phyloP scores from a whole-genome alignment of 2,797 vertebrate genomes.

The Falco peregrinus region DNA sequence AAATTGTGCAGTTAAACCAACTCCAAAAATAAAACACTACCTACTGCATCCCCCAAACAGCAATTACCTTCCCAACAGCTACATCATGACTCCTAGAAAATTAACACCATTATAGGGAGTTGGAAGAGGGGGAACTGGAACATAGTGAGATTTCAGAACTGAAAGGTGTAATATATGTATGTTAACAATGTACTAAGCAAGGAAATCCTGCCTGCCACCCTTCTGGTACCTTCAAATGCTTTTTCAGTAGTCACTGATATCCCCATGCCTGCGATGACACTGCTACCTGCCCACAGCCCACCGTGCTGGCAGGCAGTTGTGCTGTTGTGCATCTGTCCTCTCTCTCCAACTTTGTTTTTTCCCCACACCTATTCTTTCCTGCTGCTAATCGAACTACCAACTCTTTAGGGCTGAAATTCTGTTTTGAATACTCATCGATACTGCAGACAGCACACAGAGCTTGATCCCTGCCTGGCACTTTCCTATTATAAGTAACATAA shows the following conservation, averaged over 20 bases:
- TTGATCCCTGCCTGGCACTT: neutral
- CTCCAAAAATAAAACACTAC: neutral
- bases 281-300: fast-evolving
- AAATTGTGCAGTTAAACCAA: neutral
- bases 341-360: neutral
- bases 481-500: neutral
- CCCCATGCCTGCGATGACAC: neutral
- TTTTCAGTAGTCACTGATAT: neutral
- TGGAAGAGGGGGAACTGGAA: fast-evolving
- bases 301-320: neutral
- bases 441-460: neutral
- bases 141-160: neutral
- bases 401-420: neutral
- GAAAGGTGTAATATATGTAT: neutral
- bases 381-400: neutral
- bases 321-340: fast-evolving
- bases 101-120: neutral
- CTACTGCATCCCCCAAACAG: neutral
- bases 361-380: neutral
- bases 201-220: neutral
- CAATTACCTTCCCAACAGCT: neutral
- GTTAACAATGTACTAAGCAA: fast-evolving
- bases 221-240: neutral
- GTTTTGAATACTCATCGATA: neutral
- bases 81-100: no score